Evolutionary conservation across 1,140 invertebrate species (phyloP).

Genomic region (Matsumurasca onukii): DNA sequence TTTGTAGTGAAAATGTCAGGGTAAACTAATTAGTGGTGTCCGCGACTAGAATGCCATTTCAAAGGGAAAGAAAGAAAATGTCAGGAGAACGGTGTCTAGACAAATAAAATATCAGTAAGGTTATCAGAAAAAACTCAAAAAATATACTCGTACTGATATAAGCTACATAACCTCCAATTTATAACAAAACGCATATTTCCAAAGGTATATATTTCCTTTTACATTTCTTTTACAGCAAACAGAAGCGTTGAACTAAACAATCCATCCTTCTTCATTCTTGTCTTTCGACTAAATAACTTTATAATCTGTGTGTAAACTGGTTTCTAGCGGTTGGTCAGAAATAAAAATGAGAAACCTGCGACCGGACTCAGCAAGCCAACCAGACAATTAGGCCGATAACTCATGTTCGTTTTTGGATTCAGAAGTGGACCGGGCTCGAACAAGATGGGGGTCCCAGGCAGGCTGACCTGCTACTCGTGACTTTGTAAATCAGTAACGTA

Average conservation of each 20-base stretch:
- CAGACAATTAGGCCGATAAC: background rate
- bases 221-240: no score
- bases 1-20: background rate
- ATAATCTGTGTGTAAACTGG: background rate
- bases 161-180: no score
- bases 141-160: no score
- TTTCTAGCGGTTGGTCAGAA: background rate
- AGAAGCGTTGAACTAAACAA: background rate
- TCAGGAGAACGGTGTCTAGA: no score
- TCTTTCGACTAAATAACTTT: background rate
- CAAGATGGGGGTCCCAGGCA: no score
- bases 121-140: no score
- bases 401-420: background rate
- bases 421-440: background rate
- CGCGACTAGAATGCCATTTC: background rate
- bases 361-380: no score
- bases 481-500: no score
- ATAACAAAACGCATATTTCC: no score
- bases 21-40: background rate
- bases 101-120: no score
- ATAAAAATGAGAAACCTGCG: background rate
- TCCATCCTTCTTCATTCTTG: background rate
- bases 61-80: slow-evolving; percentile 8
- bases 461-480: no score
- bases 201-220: no score